A percentile compares a stretch with the other conserved stretches of the same genome.
These are phyloP conservation scores for Uropetala carovei DNA, from an alignment of 2,888 invertebrate species.

Conservation along the genomic window DNA sequence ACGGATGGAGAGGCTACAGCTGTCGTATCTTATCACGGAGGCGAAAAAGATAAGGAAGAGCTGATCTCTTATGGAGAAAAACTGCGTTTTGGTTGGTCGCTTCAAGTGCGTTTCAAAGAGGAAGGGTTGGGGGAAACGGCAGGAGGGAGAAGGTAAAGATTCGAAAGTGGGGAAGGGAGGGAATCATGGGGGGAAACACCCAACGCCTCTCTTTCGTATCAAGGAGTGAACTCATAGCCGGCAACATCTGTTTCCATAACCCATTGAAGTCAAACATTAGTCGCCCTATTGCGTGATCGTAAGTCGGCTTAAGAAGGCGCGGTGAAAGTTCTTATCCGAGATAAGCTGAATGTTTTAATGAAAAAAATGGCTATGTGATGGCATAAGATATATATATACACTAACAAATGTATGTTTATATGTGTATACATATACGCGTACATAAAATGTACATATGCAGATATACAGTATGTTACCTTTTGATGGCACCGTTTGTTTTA, in stretches of 20 bases:
- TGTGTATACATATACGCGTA: too few species aligned
- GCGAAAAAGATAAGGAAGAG: neutral
- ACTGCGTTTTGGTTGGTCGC: too few species aligned
- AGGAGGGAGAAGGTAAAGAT: too few species aligned
- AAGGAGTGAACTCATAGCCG: constrained; percentile 27
- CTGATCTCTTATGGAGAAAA: too few species aligned
- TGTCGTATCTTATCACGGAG: too few species aligned
- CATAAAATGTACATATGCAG: too few species aligned
- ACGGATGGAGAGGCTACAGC: neutral
- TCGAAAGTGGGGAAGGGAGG: neutral
- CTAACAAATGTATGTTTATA: too few species aligned
- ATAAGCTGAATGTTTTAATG: constrained; percentile 4
- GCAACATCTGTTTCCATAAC: constrained; percentile 46
- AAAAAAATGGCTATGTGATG: neutral
- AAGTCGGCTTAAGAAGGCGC: neutral
- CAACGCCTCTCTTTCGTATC: neutral
- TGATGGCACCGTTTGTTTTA: too few species aligned
- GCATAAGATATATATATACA: too few species aligned
- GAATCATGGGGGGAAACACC: neutral
- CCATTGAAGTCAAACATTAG: constrained; percentile 44
- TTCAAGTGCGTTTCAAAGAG: too few species aligned
- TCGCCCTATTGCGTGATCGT: neutral
- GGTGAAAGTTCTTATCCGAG: constrained; percentile 40
- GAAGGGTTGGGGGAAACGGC: too few species aligned
- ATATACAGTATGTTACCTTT: too few species aligned